Percentiles rank a stretch among this genome's conserved stretches.
Evolutionary conservation across 2,797 vertebrate species (phyloP).

Genomic region (Neoniphon sammara): DNA sequence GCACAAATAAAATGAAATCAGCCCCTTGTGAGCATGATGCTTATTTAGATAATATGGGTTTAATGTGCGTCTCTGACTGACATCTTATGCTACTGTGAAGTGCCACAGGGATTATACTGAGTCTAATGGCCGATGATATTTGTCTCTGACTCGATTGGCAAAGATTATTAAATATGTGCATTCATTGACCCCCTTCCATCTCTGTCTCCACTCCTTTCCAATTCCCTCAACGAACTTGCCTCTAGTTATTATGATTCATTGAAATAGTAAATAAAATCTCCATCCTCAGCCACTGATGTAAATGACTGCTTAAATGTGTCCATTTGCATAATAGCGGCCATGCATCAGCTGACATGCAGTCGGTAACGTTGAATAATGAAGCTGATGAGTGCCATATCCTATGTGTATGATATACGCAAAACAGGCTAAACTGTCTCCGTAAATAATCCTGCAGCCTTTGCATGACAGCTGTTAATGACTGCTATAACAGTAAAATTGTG

Average conservation of each 20-base stretch:
- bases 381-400: constrained; percentile 66
- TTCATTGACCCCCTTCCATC: constrained; percentile 49
- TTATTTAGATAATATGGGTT: constrained; percentile 14
- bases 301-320: constrained; percentile 61
- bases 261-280: constrained; percentile 75
- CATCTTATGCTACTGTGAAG: constrained; percentile 37
- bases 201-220: constrained; percentile 45
- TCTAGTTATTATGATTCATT: constrained; percentile 67
- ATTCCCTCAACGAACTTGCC: constrained; percentile 43
- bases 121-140: constrained; percentile 64
- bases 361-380: constrained; percentile 62
- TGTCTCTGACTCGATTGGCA: constrained; percentile 33
- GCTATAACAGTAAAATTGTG: constrained; percentile 41
- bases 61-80: constrained; percentile 32
- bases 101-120: constrained; percentile 46
- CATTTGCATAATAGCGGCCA: constrained; percentile 68
- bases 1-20: background rate
- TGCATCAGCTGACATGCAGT: constrained; percentile 63
- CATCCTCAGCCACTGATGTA: constrained; percentile 54
- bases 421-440: constrained; percentile 45
- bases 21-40: constrained; percentile 1
- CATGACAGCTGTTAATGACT: constrained; percentile 22
- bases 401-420: constrained; percentile 64
- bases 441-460: constrained; percentile 49
- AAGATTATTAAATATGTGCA: constrained; percentile 60